These are phyloP conservation scores for Myotis daubentonii DNA, from an alignment of 2,797 vertebrate species.

Conservation along the genomic window DNA sequence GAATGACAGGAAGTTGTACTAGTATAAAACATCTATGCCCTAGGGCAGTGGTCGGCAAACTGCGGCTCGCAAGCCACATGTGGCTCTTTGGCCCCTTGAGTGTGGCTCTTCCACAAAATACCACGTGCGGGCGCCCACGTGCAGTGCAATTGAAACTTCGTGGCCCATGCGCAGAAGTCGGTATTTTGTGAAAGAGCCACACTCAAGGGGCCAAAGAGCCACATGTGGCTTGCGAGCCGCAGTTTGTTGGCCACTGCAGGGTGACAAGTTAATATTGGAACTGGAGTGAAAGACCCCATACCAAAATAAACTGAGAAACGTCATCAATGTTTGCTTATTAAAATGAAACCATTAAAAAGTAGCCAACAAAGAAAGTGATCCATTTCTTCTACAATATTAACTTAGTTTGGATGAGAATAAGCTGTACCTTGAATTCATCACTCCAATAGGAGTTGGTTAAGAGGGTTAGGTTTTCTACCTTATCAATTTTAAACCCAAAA, in stretches of 20 bases:
- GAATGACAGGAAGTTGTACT: constrained; percentile 14
- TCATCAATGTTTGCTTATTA: constrained; percentile 71
- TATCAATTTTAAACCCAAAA: constrained; percentile 59
- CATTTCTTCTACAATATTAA: constrained; percentile 64
- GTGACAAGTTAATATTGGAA: constrained; percentile 54
- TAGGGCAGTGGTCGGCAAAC: not conserved
- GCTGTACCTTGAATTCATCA: constrained; percentile 51
- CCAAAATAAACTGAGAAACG: constrained; percentile 54
- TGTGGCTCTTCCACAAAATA: no score
- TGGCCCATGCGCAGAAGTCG: no score
- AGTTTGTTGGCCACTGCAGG: not conserved
- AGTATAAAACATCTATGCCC: constrained; percentile 22
- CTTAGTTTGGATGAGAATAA: constrained; percentile 55
- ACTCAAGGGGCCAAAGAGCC: no score
- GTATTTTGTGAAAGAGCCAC: no score
- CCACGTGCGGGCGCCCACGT: fast-evolving
- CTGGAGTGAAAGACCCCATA: not conserved
- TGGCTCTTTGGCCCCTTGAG: no score
- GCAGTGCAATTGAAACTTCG: no score
- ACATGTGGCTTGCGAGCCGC: no score
- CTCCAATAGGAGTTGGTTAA: constrained; percentile 55
- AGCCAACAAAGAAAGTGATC: constrained; percentile 61
- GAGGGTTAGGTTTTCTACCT: constrained; percentile 24
- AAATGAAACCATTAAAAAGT: constrained; percentile 68
- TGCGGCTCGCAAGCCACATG: no score